These are phyloP conservation scores for Drosophila greeni DNA, from an alignment of 2,888 invertebrate genomes.

Conservation along the genomic window DNA sequence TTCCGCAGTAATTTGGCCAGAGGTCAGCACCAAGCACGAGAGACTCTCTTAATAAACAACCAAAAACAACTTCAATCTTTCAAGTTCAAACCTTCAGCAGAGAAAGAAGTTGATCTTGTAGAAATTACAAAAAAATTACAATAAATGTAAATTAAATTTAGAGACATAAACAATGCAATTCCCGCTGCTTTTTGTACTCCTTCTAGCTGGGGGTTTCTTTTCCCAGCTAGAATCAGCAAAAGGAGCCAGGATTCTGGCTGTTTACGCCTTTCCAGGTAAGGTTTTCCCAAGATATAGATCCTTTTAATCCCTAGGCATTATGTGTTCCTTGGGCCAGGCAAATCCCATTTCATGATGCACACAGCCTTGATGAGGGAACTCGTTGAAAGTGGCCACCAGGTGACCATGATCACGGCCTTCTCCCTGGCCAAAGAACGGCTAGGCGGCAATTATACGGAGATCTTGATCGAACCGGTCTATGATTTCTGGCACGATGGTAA, in stretches of 20 bases:
- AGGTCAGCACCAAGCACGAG: background rate
- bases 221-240: constrained; percentile 17
- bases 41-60: background rate
- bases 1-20: background rate
- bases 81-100: background rate
- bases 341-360: constrained; percentile 80
- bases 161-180: constrained; percentile 28
- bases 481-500: constrained; percentile 75
- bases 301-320: background rate
- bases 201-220: constrained; percentile 33
- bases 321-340: constrained; percentile 52
- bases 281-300: background rate
- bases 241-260: constrained; percentile 78
- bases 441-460: constrained; percentile 76
- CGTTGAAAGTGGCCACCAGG: constrained; percentile 76
- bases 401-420: constrained; percentile 74
- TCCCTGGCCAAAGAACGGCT: constrained; percentile 64
- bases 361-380: constrained; percentile 78
- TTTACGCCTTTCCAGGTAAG: constrained; percentile 78
- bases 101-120: background rate
- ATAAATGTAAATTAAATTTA: no score
- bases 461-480: constrained; percentile 76
- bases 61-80: background rate
- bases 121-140: background rate
- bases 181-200: constrained; percentile 18